These are phyloP conservation scores for Pogonophryne albipinna DNA, from an alignment of 2,797 vertebrate genomes.

Conservation along the genomic window DNA sequence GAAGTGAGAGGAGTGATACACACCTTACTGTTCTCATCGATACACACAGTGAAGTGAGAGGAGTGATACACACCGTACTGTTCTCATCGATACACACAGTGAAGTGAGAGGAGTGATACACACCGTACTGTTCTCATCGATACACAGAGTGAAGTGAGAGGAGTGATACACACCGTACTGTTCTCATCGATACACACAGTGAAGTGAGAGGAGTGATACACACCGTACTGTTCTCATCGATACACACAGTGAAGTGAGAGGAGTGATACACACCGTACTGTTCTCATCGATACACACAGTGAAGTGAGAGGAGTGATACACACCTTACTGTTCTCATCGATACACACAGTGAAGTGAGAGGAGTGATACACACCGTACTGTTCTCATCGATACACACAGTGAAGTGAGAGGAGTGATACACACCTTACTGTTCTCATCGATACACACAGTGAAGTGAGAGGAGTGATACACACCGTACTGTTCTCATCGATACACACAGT, in stretches of 20 bases:
- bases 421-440: no score
- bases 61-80: slow-evolving; percentile 8
- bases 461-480: slow-evolving; percentile 6
- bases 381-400: background rate
- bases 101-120: background rate
- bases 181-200: no score
- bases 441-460: background rate
- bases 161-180: slow-evolving; percentile 8
- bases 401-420: slow-evolving; percentile 5
- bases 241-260: background rate
- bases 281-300: background rate
- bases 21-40: slow-evolving; percentile 2
- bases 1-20: slow-evolving; percentile 1
- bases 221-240: no score
- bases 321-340: no score
- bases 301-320: slow-evolving; percentile 5
- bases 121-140: no score
- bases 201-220: no score
- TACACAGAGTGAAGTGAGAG: background rate
- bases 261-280: slow-evolving; percentile 6
- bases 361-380: slow-evolving; percentile 6
- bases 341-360: background rate
- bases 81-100: slow-evolving; percentile 17
- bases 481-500: background rate
- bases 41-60: background rate